Evolutionary conservation across 53 echinoderm and acorn worm species (phyloP).

Genomic region (Patiria pectinifera): DNA sequence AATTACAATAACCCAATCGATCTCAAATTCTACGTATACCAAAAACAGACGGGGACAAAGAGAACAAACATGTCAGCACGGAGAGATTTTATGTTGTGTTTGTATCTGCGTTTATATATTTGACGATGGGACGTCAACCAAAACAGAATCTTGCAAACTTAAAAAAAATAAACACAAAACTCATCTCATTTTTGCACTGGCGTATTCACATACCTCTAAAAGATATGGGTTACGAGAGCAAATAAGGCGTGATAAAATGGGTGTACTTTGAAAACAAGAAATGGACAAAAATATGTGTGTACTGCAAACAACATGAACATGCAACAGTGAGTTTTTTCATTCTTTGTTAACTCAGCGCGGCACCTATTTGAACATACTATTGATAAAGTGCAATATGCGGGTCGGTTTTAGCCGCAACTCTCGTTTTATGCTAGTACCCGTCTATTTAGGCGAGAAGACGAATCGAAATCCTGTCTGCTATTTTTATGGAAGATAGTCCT

Average conservation of each 20-base stretch:
- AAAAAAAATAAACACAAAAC: too few relatives aligned
- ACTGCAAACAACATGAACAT: neutral
- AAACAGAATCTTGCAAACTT: too few relatives aligned
- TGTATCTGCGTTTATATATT: too few relatives aligned
- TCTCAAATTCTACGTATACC: too few relatives aligned
- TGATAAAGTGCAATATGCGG: neutral
- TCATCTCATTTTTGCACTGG: neutral
- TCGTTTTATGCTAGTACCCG: neutral
- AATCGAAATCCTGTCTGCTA: neutral
- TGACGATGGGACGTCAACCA: too few relatives aligned
- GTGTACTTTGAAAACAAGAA: neutral
- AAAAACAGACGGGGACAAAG: too few relatives aligned
- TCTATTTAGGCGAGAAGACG: neutral
- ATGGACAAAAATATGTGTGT: neutral
- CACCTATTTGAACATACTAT: neutral
- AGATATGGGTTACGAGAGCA: too few relatives aligned
- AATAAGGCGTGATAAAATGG: neutral
- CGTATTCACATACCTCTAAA: neutral
- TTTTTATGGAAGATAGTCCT: too few relatives aligned
- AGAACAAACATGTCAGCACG: too few relatives aligned
- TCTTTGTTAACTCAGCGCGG: neutral
- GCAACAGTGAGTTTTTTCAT: neutral
- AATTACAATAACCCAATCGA: too few relatives aligned
- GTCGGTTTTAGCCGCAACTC: neutral
- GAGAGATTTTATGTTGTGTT: too few relatives aligned